A percentile compares a stretch with the other conserved stretches of the same genome.
These are phyloP conservation scores for Heloderma charlesbogerti DNA, from an alignment of 2,113 vertebrate genomes.

Conservation along the genomic window DNA sequence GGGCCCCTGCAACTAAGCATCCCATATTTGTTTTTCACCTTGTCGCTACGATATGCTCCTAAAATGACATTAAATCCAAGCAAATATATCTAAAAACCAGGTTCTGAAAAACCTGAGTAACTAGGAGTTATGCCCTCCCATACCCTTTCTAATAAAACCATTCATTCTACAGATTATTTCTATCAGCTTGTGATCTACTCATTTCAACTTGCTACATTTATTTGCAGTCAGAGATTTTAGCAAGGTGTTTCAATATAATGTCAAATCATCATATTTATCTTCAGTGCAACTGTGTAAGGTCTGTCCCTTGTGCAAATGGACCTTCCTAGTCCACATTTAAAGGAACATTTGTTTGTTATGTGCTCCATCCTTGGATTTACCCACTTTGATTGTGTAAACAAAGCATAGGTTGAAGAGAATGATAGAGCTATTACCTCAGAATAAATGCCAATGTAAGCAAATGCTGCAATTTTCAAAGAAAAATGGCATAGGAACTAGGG, in stretches of 20 bases:
- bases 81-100: neutral
- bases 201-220: neutral
- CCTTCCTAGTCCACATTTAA: neutral
- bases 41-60: neutral
- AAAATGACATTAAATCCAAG: neutral
- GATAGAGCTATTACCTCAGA: neutral
- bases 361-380: neutral
- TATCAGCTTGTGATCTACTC: neutral
- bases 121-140: neutral
- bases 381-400: neutral
- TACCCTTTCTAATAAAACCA: neutral
- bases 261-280: neutral
- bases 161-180: neutral
- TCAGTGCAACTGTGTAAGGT: neutral
- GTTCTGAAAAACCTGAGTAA: neutral
- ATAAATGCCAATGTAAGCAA: constrained; percentile 8
- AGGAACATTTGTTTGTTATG: neutral
- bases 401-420: neutral
- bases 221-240: neutral
- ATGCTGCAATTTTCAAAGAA: neutral
- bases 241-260: neutral
- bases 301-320: neutral
- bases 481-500: no score
- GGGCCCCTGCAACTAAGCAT: neutral
- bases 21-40: neutral